Conservation (phyloP, 2,113 vertebrate genomes). For the Aegypius monachus region DNA sequence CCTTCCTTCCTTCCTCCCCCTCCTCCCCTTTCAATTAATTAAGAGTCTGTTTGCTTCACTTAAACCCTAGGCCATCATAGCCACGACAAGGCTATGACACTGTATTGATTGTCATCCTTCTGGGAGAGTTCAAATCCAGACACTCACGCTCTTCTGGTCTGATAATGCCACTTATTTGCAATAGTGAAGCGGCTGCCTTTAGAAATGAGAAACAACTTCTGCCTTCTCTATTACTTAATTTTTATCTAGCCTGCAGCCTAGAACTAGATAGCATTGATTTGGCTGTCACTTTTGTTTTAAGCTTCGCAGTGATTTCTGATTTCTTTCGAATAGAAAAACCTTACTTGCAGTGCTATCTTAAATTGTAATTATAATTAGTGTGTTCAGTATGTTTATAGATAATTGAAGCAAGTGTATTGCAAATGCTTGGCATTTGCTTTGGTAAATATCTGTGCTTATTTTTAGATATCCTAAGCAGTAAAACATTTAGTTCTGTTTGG, state of each 20-base stretch:
- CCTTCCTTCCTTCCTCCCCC: not conserved
- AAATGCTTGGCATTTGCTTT: not conserved
- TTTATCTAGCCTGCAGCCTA: not conserved
- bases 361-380: not conserved
- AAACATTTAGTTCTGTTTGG: not conserved
- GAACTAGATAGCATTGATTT: not conserved
- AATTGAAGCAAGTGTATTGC: not conserved
- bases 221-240: not conserved
- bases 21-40: not conserved
- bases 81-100: not conserved
- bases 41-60: not conserved
- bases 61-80: not conserved
- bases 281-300: not conserved
- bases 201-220: not conserved
- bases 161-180: not conserved
- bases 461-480: not conserved
- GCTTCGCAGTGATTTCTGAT: not conserved
- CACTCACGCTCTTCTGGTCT: fast-evolving
- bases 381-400: not conserved
- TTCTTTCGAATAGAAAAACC: not conserved
- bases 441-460: not conserved
- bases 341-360: not conserved
- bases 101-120: not conserved
- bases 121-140: not conserved
- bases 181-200: not conserved